Evolutionary conservation across 2,888 invertebrate species (phyloP), one percentile per base, ranked within the genome.

Genomic region (Liodrosophila aerea): DNA sequence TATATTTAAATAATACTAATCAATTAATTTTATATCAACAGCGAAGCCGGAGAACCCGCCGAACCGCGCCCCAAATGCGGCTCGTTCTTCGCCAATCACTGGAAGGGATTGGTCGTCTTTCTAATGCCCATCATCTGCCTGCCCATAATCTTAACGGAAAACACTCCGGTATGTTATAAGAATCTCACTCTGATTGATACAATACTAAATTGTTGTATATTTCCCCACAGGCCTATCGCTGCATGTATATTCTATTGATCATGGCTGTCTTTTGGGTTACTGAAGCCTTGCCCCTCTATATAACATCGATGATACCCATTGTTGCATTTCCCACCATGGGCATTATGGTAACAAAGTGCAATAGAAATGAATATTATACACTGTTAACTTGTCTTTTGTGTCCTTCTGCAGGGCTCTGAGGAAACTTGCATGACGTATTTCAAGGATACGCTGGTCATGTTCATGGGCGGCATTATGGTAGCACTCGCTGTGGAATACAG

Each of bases 401-500:
- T 7, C 9, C 15, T 53, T 64, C 1, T 41, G n/a, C n/a, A 90
- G 90, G 78, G 78, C 41, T 90, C 93, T 0, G 92, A 93, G 72
- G 87, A 89, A 54, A 94, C 94, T 0, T 94, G 94, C 68, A 91
- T 93, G 31, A 93, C 94, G 33, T 96, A 95, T 87, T 93, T 96
- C 82, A 95, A 95, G 89, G 94, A 94, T 81, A 95, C 95, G 0
- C 94, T 95, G 83, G 94, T 96, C 92, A 95, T 96, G 95, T 95
- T 96, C 87, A 93, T 96, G 90, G 97, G 97, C 0, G 97, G 97
- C 13, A 92, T 98, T 72, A 94, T 97, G 89, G 95, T 97, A 54
- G 98, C 97, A 0, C 94, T 97, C 0, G 96, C 96, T 0, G 95
- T 98, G 0, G 97, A 98, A 90, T 94, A 95, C 88, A 96, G 96